These are phyloP conservation scores for Astatotilapia flaviijosephi DNA, from an alignment of 2,113 vertebrate species.

Conservation along the genomic window DNA sequence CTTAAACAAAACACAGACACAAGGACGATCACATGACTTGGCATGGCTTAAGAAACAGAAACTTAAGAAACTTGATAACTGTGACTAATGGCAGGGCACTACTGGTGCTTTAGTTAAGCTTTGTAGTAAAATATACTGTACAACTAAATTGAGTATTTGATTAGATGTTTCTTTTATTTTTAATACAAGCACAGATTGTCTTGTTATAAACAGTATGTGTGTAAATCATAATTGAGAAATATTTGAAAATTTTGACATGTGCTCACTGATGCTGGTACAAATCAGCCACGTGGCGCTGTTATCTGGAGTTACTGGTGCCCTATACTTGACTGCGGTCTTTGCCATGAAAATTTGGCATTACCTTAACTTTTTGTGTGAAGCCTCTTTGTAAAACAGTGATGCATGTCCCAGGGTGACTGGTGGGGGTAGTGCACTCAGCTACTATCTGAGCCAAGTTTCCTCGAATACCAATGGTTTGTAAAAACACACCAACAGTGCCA, in stretches of 20 bases:
- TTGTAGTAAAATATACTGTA: not conserved
- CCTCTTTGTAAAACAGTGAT: not conserved
- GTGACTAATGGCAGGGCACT: not conserved
- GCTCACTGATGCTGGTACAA: not conserved
- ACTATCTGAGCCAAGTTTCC: not conserved
- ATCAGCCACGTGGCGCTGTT: not conserved
- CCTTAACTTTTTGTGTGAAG: not conserved
- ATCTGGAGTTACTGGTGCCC: not conserved
- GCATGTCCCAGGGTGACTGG: not conserved
- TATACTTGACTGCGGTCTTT: not conserved
- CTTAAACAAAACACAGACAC: not conserved
- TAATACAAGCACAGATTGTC: not conserved
- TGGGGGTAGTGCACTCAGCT: not conserved
- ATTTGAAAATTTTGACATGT: not conserved
- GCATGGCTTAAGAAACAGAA: not conserved
- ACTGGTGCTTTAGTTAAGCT: not conserved
- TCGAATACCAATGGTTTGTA: not conserved
- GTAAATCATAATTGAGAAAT: not conserved
- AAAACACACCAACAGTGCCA: not conserved
- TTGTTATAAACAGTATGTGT: not conserved
- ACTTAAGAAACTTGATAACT: not conserved
- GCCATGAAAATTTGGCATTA: not conserved
- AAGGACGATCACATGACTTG: not conserved
- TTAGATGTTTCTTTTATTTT: not conserved
- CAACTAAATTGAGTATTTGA: not conserved